phyloP scores from a whole-genome alignment of 2,113 vertebrate genomes.

The Gadus macrocephalus region DNA sequence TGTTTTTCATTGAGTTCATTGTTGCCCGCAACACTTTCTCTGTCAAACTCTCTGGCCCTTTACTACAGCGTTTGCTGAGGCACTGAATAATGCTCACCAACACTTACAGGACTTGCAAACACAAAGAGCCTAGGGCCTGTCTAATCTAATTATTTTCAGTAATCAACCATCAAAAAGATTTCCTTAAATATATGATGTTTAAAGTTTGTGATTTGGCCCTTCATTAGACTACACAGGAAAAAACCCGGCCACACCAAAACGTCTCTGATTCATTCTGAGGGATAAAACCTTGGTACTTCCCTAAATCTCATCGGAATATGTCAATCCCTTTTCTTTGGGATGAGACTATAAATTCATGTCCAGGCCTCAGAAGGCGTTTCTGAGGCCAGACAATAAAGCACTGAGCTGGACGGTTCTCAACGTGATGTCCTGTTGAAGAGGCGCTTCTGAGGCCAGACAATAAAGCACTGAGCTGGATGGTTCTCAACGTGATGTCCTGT shows the following conservation, averaged over 20 bases:
- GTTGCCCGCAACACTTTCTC: slow-evolving; percentile 6
- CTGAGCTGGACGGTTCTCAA: slow-evolving; percentile 19
- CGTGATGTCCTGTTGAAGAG: slow-evolving; percentile 3
- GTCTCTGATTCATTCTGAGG: background rate
- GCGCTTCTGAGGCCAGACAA: slow-evolving; percentile 45
- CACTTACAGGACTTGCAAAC: background rate
- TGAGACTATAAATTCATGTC: background rate
- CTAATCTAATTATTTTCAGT: no score
- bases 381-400: slow-evolving; percentile 56
- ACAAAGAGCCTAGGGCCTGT: no score
- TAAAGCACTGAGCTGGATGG: slow-evolving; percentile 42
- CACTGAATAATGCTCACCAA: slow-evolving; percentile 29
- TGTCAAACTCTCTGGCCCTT: slow-evolving; percentile 9
- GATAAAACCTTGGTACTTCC: slow-evolving; percentile 14
- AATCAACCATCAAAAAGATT: no score
- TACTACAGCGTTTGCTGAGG: slow-evolving; percentile 8
- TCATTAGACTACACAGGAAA: background rate
- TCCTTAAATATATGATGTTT: no score
- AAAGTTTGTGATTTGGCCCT: no score
- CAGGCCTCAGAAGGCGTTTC: background rate
- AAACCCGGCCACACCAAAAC: background rate
- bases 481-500: background rate
- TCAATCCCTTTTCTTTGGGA: background rate
- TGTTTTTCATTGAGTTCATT: slow-evolving; percentile 3
- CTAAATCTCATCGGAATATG: background rate